Base-by-base conservation (phyloP, 2,113 vertebrate species). In the Prochilodus magdalenae region DNA sequence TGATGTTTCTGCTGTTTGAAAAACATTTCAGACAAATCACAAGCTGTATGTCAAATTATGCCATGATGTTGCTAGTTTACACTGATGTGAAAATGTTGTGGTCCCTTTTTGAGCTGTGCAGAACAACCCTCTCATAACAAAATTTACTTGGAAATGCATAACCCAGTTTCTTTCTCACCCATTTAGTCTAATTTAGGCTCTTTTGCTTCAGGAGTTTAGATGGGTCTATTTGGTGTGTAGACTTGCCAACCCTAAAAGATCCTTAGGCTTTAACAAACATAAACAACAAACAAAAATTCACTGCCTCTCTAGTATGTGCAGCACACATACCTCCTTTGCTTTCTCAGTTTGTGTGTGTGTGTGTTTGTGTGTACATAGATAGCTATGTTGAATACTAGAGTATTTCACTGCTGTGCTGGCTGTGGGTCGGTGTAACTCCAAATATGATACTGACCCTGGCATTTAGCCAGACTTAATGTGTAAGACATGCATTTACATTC, bases 151-250 rank as follows among this genome's bases (percentile, higher is more conserved):
- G 33, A 44, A 36, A 70, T 33, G 33, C 66, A 70, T 71, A 70
- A 70, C 51, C 49, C 29, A 57, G n/a, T 77, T 67, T 77, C 75
- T 55, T 14, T 47, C 62, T 69, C 30, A 30, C 11, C 3, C 60
- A 33, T 67, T 67, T 77, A 69, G 66, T 30, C 33, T 60, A 12
- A 60, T 60, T 60, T 67, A 22, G 33, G 33, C 33, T 67, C 20
- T 24, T 24, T 11, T 44, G 33, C 36, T 70, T 11, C 8, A 10
- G 33, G 33, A 70, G 66, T 70, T 70, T 24, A 44, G 33, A 44
- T 70, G 22, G 66, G 36, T 70, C 24, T 26, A 59, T 27, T n/a
- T 26, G 30, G 33, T 79, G 30, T 14, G 5, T 15, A 33, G 47
- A 18, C 49, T 24, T 69, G 49, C 29, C 22, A 69, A 26, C 22